Conservation (phyloP, 92 coral and sea anemone species). For the Actinostola sp. region DNA sequence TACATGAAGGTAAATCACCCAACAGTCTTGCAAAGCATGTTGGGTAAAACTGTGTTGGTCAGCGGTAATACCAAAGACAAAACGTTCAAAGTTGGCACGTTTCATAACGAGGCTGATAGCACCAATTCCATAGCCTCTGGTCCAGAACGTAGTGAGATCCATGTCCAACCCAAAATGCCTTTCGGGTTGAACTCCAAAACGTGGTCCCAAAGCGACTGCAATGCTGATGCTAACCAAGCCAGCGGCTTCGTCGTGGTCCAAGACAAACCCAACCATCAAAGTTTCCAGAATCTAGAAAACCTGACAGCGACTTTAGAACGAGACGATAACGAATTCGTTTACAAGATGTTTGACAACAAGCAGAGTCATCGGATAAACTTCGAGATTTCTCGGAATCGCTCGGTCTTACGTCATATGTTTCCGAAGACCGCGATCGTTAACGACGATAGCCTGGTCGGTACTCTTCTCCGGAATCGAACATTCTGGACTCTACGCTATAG, state of each 20-base stretch:
- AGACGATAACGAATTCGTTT: slow-evolving; percentile 34
- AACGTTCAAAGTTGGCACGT: slow-evolving; percentile 52
- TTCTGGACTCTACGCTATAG: slow-evolving; percentile 70
- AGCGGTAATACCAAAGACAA: slow-evolving; percentile 56
- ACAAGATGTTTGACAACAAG: slow-evolving; percentile 60
- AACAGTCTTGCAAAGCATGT: slow-evolving; percentile 39
- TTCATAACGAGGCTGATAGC: slow-evolving; percentile 29
- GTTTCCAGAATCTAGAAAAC: slow-evolving; percentile 38
- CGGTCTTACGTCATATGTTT: slow-evolving; percentile 56
- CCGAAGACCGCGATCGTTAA: slow-evolving; percentile 61
- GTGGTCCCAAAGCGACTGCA: slow-evolving; percentile 59
- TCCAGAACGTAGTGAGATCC: neutral
- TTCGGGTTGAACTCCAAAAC: slow-evolving; percentile 54
- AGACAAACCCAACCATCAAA: slow-evolving; percentile 20
- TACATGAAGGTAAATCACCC: slow-evolving; percentile 65
- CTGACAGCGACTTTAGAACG: slow-evolving; percentile 41
- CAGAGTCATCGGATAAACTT: slow-evolving; percentile 28
- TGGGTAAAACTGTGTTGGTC: slow-evolving; percentile 33
- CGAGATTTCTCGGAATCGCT: slow-evolving; percentile 58
- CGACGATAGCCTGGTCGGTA: slow-evolving; percentile 59
- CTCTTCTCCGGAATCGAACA: slow-evolving; percentile 62
- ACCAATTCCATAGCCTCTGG: slow-evolving; percentile 29
- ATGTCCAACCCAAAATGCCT: slow-evolving; percentile 60
- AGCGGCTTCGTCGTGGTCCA: slow-evolving; percentile 38
- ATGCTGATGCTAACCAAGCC: slow-evolving; percentile 17